These are phyloP conservation scores for Coreoperca whiteheadi DNA, from an alignment of 2,113 vertebrate genomes.

Conservation along the genomic window DNA sequence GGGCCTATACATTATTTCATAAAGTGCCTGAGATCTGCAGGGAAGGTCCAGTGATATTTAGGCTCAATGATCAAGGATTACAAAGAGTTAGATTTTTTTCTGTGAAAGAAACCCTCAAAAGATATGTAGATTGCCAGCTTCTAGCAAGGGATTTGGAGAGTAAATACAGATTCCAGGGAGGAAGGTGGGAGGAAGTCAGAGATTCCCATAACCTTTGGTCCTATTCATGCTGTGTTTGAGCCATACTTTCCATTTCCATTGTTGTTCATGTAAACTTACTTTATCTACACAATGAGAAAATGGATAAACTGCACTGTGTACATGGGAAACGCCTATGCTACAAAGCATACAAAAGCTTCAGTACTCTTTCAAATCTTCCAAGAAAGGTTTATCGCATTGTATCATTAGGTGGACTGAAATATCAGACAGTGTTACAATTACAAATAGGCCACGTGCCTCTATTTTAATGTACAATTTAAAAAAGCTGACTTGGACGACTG, in stretches of 20 bases:
- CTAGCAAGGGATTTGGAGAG: background rate
- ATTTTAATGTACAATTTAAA: background rate
- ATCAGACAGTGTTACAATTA: background rate
- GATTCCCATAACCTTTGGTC: conserved; percentile 53
- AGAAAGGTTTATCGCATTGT: background rate
- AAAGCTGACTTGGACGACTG: background rate
- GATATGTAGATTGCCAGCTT: background rate
- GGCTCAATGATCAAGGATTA: background rate
- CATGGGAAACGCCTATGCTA: background rate
- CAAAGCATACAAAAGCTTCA: background rate
- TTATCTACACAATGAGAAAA: conserved; percentile 6
- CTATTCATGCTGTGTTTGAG: conserved; percentile 19
- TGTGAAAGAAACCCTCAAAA: background rate
- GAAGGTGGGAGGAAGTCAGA: conserved; percentile 29
- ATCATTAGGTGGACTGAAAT: background rate
- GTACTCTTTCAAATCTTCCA: background rate
- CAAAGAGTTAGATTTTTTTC: background rate
- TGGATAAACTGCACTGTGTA: background rate
- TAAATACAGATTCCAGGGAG: conserved; percentile 20
- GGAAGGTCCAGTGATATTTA: background rate
- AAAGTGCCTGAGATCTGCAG: background rate
- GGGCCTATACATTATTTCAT: background rate
- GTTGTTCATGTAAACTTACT: conserved; percentile 35
- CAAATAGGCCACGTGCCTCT: background rate
- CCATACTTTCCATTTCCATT: conserved; percentile 34